phyloP scores from a whole-genome alignment of 2,797 vertebrate genomes.

The Lophura swinhoii region DNA sequence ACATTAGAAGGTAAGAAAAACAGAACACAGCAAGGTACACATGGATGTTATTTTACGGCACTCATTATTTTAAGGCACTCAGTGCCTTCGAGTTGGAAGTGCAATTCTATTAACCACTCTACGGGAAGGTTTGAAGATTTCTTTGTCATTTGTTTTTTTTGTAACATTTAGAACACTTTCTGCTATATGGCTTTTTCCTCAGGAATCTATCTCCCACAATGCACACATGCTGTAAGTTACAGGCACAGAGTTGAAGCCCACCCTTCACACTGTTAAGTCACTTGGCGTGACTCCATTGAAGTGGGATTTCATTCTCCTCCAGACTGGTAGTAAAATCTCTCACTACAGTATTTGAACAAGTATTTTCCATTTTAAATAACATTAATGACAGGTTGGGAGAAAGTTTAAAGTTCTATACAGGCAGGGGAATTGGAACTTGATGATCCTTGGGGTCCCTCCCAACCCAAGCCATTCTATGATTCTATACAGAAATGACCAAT shows the following conservation, averaged over 20 bases:
- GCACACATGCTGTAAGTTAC: neutral
- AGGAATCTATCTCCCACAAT: neutral
- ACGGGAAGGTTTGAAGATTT: neutral
- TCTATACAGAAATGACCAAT: neutral
- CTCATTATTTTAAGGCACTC: neutral
- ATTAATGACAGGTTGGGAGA: neutral
- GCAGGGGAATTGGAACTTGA: no score
- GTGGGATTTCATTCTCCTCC: neutral
- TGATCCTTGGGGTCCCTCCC: no score
- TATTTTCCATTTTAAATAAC: neutral
- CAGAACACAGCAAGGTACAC: neutral
- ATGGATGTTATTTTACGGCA: neutral
- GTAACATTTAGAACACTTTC: neutral
- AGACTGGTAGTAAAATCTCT: neutral
- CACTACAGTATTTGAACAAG: neutral
- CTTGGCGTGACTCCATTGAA: neutral
- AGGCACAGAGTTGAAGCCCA: neutral
- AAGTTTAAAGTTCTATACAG: neutral
- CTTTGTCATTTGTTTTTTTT: neutral
- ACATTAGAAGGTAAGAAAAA: neutral
- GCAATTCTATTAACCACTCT: neutral
- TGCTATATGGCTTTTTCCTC: neutral
- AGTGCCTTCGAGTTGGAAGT: neutral
- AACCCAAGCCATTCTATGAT: no score
- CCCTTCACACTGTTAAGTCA: neutral